Evolutionary conservation across 2,888 invertebrate genomes (phyloP).

Genomic region (Onthophagus sagittarius): DNA sequence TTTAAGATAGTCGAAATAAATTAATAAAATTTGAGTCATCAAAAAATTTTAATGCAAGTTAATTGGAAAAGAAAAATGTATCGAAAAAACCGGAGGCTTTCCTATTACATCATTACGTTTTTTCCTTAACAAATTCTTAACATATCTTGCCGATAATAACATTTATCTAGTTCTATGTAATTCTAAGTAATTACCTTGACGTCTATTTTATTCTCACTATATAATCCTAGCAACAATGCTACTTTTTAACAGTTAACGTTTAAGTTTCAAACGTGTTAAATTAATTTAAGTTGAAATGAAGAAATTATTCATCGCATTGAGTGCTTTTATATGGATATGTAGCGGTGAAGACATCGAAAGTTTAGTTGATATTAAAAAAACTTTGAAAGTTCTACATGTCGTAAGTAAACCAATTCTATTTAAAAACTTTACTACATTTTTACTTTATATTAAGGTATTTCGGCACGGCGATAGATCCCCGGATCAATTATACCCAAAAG

Average conservation of each 20-base stretch:
- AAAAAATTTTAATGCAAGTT: not conserved
- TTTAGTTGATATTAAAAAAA: not conserved
- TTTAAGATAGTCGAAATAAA: not conserved
- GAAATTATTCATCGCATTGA: not conserved
- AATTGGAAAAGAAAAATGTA: not conserved
- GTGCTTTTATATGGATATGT: not conserved
- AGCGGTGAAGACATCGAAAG: not conserved
- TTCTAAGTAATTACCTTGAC: too few species aligned
- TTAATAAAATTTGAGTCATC: not conserved
- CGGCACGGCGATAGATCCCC: constrained; percentile 21
- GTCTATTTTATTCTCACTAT: too few species aligned
- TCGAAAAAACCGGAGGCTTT: not conserved
- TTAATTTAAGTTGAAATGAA: not conserved
- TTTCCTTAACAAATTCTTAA: too few species aligned
- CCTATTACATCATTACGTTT: too few species aligned
- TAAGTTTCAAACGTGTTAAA: too few species aligned
- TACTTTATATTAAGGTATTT: constrained; percentile 11
- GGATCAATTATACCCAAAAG: constrained; percentile 14
- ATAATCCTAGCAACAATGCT: too few species aligned
- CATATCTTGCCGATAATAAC: too few species aligned
- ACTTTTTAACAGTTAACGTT: too few species aligned
- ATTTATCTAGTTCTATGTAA: too few species aligned
- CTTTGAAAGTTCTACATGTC: not conserved
- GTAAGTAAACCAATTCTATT: not conserved
- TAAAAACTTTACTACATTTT: too few species aligned